Evolutionary conservation across 2,113 vertebrate species (phyloP).

Genomic region (Saiga tatarica): DNA sequence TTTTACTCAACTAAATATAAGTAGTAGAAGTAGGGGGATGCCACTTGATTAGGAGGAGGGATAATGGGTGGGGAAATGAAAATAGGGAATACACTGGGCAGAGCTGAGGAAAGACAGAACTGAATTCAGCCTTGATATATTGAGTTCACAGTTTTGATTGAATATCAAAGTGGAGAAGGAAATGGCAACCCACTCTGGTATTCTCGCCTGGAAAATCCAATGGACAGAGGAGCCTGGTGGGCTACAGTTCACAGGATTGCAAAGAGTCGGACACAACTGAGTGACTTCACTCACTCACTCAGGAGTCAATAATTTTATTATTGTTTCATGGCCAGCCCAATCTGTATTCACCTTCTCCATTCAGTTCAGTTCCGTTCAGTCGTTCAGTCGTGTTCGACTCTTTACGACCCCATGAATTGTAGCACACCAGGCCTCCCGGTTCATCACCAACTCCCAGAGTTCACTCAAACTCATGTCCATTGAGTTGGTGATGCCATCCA

Average conservation of each 20-base stretch:
- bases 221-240: too few relatives aligned
- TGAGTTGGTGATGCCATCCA: too few relatives aligned
- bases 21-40: neutral
- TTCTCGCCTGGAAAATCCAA: too few relatives aligned
- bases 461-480: too few relatives aligned
- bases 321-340: neutral
- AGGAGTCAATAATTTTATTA: neutral
- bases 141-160: neutral
- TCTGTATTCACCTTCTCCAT: neutral
- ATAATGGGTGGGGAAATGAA: neutral
- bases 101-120: neutral
- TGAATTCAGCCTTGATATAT: neutral
- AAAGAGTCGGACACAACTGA: too few relatives aligned
- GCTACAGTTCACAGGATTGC: too few relatives aligned
- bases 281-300: too few relatives aligned
- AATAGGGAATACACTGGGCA: neutral
- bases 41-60: neutral
- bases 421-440: too few relatives aligned
- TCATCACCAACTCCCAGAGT: too few relatives aligned
- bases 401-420: too few relatives aligned
- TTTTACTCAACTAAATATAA: neutral
- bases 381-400: fast-evolving
- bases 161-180: neutral
- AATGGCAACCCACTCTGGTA: too few relatives aligned
- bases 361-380: too few relatives aligned